Evolutionary conservation across 2,888 invertebrate genomes (phyloP).

Genomic region (Calliopum simillimum): DNA sequence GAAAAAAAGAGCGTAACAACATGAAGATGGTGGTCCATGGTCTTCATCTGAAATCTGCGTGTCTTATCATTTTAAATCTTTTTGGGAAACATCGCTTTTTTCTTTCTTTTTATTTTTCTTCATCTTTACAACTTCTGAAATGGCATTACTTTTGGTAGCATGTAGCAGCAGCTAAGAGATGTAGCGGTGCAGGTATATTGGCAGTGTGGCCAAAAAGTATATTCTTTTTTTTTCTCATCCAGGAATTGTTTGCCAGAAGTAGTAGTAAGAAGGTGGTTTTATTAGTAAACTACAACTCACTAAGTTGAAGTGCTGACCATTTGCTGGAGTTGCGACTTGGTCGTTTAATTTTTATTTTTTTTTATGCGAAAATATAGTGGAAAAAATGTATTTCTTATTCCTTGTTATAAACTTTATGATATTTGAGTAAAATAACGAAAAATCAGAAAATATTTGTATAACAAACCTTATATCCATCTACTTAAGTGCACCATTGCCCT

Average conservation of each 20-base stretch:
- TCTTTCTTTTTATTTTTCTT: background rate
- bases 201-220: background rate
- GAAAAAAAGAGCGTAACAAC: background rate
- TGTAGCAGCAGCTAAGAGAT: too few relatives aligned
- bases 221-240: background rate
- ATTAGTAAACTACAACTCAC: background rate
- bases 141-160: slow-evolving; percentile 6
- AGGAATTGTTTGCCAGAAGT: background rate
- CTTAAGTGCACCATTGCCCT: too few relatives aligned
- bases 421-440: background rate
- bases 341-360: background rate
- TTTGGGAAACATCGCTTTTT: background rate
- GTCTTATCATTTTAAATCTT: slow-evolving; percentile 30
- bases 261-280: background rate
- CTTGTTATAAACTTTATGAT: too few relatives aligned
- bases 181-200: slow-evolving; percentile 4
- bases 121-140: slow-evolving; percentile 13
- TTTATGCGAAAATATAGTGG: background rate
- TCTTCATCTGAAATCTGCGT: slow-evolving; percentile 32
- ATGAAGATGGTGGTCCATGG: background rate
- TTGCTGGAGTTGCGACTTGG: background rate
- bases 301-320: background rate
- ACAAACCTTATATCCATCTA: too few relatives aligned
- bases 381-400: background rate
- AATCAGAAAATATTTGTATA: too few relatives aligned